Evolutionary conservation across 2,113 vertebrate species (phyloP), one percentile per base, ranked within the genome.

Genomic region (Cervus canadensis): DNA sequence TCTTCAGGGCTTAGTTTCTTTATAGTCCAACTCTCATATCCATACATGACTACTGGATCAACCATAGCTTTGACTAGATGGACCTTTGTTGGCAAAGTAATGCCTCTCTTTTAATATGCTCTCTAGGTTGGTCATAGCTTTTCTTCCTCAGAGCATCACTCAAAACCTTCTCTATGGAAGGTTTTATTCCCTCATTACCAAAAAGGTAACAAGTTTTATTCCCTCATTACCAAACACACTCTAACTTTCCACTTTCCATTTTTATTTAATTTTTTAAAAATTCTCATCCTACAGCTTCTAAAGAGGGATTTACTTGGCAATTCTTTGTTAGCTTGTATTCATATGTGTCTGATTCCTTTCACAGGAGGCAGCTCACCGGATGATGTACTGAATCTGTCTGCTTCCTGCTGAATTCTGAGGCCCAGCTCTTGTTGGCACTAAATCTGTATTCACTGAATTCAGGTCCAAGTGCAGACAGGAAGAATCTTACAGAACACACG

Each of bases 1-100:
- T 64, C 62, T 33, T 64, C 0, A 0, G 62, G 0, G 14, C 62
- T 64, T 15, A 33, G 30, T 3, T 64, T 33, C 62, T 64, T 62
- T 15, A 33, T 3, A 8, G 62, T 33, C 30, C 30, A 8, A 64
- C 15, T 33, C 30, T 33, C 3, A 8, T 1, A 64, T 64, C 15
- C 62, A 64, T 1, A 64, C 15, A 17, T 33, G 30, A 33, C 7
- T 2, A 64, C 30, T 16, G 30, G 30, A 64, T 17, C 14, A 64
- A 64, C 30, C 62, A 33, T 33, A 33, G 62, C 62, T 17, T 64
- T 64, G 15, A 64, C 15, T 33, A 64, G 15, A 33, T 33, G 62
- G 30, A 33, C 62, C 30, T 2, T 64, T 33, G 16, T n/a, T n/a
- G 15, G 7, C 62, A n/a, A 64, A 64, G 33, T 19, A 17, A 64